These are phyloP conservation scores for Whitmania pigra DNA, from an alignment of 1,140 invertebrate species.

Conservation along the genomic window DNA sequence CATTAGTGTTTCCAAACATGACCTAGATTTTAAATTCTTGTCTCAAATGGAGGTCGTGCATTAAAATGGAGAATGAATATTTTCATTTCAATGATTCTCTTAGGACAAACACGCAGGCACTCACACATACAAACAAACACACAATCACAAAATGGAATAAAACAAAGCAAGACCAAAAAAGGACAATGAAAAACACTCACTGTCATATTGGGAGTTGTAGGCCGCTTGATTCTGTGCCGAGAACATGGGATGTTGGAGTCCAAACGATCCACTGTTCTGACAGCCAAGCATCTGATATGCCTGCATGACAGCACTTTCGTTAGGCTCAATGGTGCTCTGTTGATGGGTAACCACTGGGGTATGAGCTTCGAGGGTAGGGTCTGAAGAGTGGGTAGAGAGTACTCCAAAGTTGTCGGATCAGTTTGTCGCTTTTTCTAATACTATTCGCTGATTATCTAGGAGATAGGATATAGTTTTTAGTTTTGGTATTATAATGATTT, in stretches of 20 bases:
- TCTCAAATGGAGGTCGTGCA: no score
- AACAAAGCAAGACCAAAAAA: no score
- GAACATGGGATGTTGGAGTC: conserved; percentile 4
- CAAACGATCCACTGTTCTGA: conserved; percentile 7
- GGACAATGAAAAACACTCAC: no score
- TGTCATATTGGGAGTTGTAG: no score
- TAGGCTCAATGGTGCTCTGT: not conserved
- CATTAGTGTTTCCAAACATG: no score
- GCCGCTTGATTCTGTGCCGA: not conserved
- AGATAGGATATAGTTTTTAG: not conserved
- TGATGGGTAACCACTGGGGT: not conserved
- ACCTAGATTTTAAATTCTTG: no score
- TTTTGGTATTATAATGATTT: not conserved
- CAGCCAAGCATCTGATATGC: conserved; percentile 20
- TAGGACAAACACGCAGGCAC: no score
- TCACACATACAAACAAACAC: no score
- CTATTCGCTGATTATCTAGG: not conserved
- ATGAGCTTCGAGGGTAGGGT: not conserved
- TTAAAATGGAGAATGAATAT: no score
- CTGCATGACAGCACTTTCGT: conserved; percentile 12
- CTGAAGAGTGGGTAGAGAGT: not conserved
- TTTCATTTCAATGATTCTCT: no score
- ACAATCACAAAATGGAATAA: no score
- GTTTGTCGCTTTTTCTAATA: not conserved
- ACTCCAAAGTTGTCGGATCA: not conserved